Base-by-base conservation (phyloP, 1,140 invertebrate genomes). In the Brachionus paranguensis region DNA sequence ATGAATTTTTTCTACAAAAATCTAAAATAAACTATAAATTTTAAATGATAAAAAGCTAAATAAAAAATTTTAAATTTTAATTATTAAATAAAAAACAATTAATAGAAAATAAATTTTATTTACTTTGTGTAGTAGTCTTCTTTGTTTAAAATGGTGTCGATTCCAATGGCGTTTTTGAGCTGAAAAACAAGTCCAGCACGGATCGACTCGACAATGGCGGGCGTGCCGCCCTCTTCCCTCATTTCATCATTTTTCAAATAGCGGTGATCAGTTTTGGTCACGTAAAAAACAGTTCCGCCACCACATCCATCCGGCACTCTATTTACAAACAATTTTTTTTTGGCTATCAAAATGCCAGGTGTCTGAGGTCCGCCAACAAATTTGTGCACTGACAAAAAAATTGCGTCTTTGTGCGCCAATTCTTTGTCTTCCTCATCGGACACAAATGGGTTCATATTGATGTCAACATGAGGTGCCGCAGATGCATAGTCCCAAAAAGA, bases 351-450 rank as follows among this genome's bases (percentile, higher is more conserved):
- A 1, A 87, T n/a, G 5, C 86, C 86, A 6, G 95, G 94, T 11
- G 94, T 95, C 87, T 95, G 94, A 0, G 94, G 93, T 6, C 95
- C 95, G 0, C 95, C 95, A 53, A 95, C 91, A 88, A 96, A 96
- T 88, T 96, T 96, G 89, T 96, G 95, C 45, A 93, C 93, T 43
- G 95, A 95, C 87, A 96, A 95, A 88, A 94, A 96, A 70, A 96
- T 91, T 2, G 94, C 95, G 90, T 97, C 95, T 87, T 96, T 96
- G 87, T 93, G 92, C 10, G 93, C 93, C 76, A 93, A 90, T 6
- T 85, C 83, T 33, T 92, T 68, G 85, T 93, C 91, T 74, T 50
- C 45, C 27, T 84, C 37, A 14, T 29, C 3, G 11, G 43, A 17
- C 11, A 74, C 47, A 65, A 72, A 68, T 3, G 95, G 94, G 88